These are phyloP conservation scores for Cheilosia vernalis DNA, from an alignment of 2,888 invertebrate species.

Conservation along the genomic window DNA sequence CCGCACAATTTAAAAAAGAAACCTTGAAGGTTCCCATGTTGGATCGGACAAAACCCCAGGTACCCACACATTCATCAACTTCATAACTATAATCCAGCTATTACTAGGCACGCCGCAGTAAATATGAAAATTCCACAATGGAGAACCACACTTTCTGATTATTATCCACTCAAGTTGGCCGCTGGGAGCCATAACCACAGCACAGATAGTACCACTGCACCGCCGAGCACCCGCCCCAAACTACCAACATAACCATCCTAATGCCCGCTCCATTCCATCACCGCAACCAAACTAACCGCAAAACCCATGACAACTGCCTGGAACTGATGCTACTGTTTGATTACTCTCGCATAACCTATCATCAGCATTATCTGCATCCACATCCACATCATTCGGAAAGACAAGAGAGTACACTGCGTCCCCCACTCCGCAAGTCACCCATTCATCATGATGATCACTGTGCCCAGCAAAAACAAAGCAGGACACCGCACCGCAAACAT, in stretches of 20 bases:
- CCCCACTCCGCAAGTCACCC: conserved; percentile 28
- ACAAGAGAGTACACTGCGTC: background rate
- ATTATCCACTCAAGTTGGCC: conserved; percentile 57
- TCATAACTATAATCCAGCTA: conserved; percentile 42
- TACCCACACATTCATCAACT: conserved; percentile 29
- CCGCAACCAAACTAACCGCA: conserved; percentile 67
- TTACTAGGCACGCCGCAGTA: conserved; percentile 4
- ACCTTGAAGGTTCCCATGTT: conserved; percentile 20
- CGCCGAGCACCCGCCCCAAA: background rate
- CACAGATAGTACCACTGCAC: background rate
- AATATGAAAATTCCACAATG: conserved; percentile 55
- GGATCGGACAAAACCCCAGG: conserved; percentile 26
- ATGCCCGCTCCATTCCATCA: conserved; percentile 30
- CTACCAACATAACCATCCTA: conserved; percentile 48
- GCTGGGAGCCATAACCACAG: conserved; percentile 2
- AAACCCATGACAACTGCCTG: conserved; percentile 72
- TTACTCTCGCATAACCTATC: conserved; percentile 71
- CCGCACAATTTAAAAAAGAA: background rate
- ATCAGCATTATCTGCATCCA: conserved; percentile 71
- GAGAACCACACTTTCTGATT: conserved; percentile 66
- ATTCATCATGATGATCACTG: conserved; percentile 55
- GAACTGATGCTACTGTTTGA: conserved; percentile 74
- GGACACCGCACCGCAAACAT: conserved; percentile 56
- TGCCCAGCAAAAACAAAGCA: conserved; percentile 41
- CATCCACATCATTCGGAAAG: conserved; percentile 57